A percentile compares a stretch with the other conserved stretches of the same genome.
Conservation (phyloP, 2,888 invertebrate genomes). For the Xiphydria camelus region DNA sequence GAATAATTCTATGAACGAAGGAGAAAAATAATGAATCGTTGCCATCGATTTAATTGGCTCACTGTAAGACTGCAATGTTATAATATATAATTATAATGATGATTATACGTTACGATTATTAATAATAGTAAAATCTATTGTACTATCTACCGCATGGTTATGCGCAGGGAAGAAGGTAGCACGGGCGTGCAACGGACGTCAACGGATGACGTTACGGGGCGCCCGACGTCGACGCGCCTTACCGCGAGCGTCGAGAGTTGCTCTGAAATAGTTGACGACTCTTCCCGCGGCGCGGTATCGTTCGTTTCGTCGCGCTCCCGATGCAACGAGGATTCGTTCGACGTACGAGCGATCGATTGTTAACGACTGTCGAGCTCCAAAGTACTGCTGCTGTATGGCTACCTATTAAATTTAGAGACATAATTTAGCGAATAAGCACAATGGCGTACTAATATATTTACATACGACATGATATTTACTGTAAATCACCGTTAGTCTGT, state of each 20-base stretch:
- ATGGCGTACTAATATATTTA: slow-evolving; percentile 28
- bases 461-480: slow-evolving; percentile 27
- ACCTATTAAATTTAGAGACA: slow-evolving; percentile 18
- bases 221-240: no score
- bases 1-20: slow-evolving; percentile 1
- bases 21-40: slow-evolving; percentile 28
- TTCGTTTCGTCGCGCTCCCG: no score
- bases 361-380: no score
- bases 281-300: no score
- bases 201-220: no score
- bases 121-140: background rate
- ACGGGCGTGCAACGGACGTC: background rate
- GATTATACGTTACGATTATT: slow-evolving; percentile 6
- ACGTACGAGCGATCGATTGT: no score
- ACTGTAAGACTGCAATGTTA: slow-evolving; percentile 41
- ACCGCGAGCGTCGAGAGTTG: no score
- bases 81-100: slow-evolving; percentile 22
- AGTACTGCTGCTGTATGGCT: background rate
- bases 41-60: slow-evolving; percentile 36
- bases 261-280: no score
- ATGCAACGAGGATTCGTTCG: no score
- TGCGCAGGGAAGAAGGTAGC: background rate
- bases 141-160: background rate
- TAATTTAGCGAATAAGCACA: slow-evolving; percentile 25
- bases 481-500: slow-evolving; percentile 18